Base-by-base conservation (phyloP, 2,888 invertebrate genomes). In the Agrotis ipsilon region DNA sequence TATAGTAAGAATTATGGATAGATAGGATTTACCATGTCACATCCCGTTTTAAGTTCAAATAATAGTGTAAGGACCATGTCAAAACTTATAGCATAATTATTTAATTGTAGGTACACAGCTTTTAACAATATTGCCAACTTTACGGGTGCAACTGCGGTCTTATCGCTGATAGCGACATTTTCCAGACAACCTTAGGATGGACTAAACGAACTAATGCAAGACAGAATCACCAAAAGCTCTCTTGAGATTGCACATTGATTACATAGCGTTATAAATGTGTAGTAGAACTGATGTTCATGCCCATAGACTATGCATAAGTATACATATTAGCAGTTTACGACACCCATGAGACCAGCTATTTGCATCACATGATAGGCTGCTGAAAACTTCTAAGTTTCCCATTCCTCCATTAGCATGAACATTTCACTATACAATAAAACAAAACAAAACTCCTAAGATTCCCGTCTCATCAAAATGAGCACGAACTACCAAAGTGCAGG, bases 361-460 rank as follows among this genome's bases (percentile, higher is more conserved):
- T 79, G 18, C n/a, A 57, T 43, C 14, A 11, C 16, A 78, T 46
- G 64, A 49, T n/a, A 60, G 14, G 5, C 32, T 52, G 51, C 43
- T 66, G 51, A 58, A 48, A 74, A 32, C 60, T 13, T 45, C 32
- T 43, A 52, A 80, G 54, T 55, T 64, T 51, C 21, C n/a, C 43
- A 67, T 48, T 61, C 7, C 32, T 5, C 24, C 79, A 75, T 79
- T 74, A 79, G 39, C 51, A 80, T 61, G 55, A 27, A 60, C 66
- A 75, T 75, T 75, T 75, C 61, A 66, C n/a, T n/a, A n/a, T n/a
- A 75, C 60, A 52, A 57, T 75, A 52, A 75, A 80, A 14, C 43
- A 75, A 39, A 45, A 45, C 13, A 57, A 39, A 59, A 46, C n/a
- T 24, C 32, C 14, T n/a, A 64, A 81, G 70, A 81, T 58, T 68